Base-by-base conservation (phyloP, 1,140 invertebrate species). In the Colletes gigas region DNA sequence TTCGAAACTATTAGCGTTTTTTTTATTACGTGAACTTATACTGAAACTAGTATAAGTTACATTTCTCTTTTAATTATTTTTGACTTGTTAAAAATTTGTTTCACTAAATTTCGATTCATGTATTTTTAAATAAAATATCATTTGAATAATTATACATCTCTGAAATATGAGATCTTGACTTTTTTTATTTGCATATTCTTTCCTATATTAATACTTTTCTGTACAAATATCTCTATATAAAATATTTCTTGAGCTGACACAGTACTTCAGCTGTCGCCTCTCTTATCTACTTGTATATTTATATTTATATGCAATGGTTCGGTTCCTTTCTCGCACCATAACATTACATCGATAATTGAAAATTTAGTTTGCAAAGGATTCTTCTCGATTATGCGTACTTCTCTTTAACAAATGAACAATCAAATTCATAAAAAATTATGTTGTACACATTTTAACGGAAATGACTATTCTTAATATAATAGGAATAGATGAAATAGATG, bases 141-240 rank as follows among this genome's bases (percentile, higher is more conserved):
- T 81, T 44, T 82, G 19, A 65, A 57, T 88, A 87, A 76, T 78
- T 78, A 82, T 74, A 62, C 82, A 79, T 68, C 66, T 82, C 19
- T 75, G 62, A 72, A 83, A 88, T 85, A 66, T 84, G 84, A 87
- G 80, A 83, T 89, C 67, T 83, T 70, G 47, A 83, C 80, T 81
- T 86, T 59, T 59, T 50, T 74, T 86, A 71, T 77, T 79, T 83
- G 81, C 84, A 60, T 82, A 78, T 66, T 63, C 47, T 70, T 90
- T 67, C 75, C 39, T 81, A 57, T 12, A 62, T 79, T 88, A 85
- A 83, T 87, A 88, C 15, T 88, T 83, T 81, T 90, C 85, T 92
- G 89, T 92, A 92, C 91, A 92, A 92, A 92, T 91, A 92, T 91
- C 86, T 91, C 90, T 91, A 92, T 92, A 91, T 91, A 92, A 92